phyloP scores from a whole-genome alignment of 2,113 vertebrate genomes.

The Himantopus leucocephalus region DNA sequence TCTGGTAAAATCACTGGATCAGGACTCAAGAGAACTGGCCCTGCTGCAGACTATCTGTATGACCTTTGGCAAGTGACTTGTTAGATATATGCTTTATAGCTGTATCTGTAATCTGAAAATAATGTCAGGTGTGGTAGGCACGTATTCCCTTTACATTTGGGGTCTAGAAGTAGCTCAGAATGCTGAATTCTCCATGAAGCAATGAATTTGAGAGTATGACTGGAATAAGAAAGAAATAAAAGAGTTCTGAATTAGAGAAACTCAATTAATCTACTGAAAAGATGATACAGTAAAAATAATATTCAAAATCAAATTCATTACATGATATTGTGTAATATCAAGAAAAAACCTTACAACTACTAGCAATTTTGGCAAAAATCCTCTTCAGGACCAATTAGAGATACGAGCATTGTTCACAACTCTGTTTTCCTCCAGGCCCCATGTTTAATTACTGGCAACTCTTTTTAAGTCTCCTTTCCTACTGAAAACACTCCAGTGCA shows the following conservation, averaged over 20 bases:
- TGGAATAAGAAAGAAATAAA: background rate
- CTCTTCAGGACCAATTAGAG: background rate
- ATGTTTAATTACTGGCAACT: background rate
- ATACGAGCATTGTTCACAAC: background rate
- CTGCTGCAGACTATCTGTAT: background rate
- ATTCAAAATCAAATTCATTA: background rate
- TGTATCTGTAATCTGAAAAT: background rate
- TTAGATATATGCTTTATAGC: background rate
- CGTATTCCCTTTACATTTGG: background rate
- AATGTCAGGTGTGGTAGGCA: background rate
- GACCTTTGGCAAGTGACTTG: background rate
- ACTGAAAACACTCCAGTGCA: background rate
- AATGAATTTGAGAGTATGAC: background rate
- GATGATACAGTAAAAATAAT: background rate
- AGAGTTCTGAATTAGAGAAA: background rate
- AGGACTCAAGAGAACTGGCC: background rate
- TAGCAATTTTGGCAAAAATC: background rate
- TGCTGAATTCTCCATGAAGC: background rate
- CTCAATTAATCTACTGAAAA: background rate
- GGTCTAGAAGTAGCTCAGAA: background rate
- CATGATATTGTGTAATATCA: background rate
- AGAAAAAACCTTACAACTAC: background rate
- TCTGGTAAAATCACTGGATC: background rate
- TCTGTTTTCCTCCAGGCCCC: background rate
- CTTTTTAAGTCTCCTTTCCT: background rate